These are phyloP conservation scores for Leucania comma DNA, from an alignment of 2,888 invertebrate genomes.

Conservation along the genomic window DNA sequence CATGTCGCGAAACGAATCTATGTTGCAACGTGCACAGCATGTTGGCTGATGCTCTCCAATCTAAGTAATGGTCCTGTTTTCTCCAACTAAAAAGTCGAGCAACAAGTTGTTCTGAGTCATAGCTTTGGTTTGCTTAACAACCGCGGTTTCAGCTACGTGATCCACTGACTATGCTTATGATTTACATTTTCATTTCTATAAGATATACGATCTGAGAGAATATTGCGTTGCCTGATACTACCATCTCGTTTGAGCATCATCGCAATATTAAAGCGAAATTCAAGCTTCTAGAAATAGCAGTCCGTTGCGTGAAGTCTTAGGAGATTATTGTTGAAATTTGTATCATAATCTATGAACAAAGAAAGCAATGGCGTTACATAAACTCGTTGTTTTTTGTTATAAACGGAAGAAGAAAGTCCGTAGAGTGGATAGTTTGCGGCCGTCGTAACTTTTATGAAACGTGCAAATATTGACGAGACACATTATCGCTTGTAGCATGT, in stretches of 20 bases:
- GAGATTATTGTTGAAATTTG: slow-evolving; percentile 38
- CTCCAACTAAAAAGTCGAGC: slow-evolving; percentile 71
- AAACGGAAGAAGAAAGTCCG: slow-evolving; percentile 41
- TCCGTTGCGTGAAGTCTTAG: slow-evolving; percentile 32
- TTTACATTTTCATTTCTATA: slow-evolving; percentile 60
- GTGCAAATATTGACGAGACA: slow-evolving; percentile 76
- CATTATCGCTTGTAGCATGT: slow-evolving; percentile 69
- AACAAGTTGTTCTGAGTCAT: slow-evolving; percentile 75
- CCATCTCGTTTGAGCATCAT: slow-evolving; percentile 48
- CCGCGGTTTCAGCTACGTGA: slow-evolving; percentile 65
- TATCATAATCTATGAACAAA: slow-evolving; percentile 54
- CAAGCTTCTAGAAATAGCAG: slow-evolving; percentile 44
- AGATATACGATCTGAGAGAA: slow-evolving; percentile 53
- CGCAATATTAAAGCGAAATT: slow-evolving; percentile 50
- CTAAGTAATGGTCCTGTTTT: slow-evolving; percentile 67
- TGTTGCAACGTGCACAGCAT: slow-evolving; percentile 58
- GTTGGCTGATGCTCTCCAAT: slow-evolving; percentile 55
- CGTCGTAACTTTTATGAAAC: slow-evolving; percentile 67
- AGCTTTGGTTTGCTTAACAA: slow-evolving; percentile 65
- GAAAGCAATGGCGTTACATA: slow-evolving; percentile 54
- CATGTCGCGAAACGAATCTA: slow-evolving; percentile 54
- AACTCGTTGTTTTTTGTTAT: slow-evolving; percentile 30
- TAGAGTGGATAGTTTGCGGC: slow-evolving; percentile 33
- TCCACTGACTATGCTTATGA: slow-evolving; percentile 64
- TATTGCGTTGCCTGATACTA: slow-evolving; percentile 54